These are phyloP conservation scores for Narcine bancroftii DNA, from an alignment of 2,113 vertebrate species.

Conservation along the genomic window DNA sequence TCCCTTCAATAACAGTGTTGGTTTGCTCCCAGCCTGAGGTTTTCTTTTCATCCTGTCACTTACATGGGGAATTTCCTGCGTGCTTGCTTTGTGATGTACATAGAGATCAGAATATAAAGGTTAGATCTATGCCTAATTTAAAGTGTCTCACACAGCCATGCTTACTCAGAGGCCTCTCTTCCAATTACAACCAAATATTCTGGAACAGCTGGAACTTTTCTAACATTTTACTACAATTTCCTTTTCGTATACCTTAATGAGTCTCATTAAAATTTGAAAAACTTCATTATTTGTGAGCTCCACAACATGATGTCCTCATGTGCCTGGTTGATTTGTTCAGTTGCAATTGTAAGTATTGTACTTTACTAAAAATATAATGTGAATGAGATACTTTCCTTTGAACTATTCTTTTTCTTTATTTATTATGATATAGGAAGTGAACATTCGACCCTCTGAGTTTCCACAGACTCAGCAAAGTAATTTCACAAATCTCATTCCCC, in stretches of 20 bases:
- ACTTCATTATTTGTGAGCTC: background rate
- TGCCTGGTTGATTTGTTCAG: background rate
- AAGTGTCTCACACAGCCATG: too few relatives aligned
- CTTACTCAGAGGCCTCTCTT: background rate
- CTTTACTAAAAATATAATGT: background rate
- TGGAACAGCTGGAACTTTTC: background rate
- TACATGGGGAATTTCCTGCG: background rate
- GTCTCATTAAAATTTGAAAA: conserved; percentile 1
- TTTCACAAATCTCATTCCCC: too few relatives aligned
- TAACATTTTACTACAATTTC: background rate
- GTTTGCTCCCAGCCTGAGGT: background rate
- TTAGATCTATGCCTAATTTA: background rate
- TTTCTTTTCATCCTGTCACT: background rate
- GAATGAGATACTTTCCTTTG: background rate
- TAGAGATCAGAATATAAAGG: background rate
- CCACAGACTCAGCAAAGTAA: too few relatives aligned
- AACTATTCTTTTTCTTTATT: background rate
- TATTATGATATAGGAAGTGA: too few relatives aligned
- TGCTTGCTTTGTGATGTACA: background rate
- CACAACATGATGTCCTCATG: background rate
- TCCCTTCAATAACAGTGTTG: background rate
- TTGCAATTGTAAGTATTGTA: background rate
- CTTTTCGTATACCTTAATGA: background rate
- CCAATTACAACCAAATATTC: background rate
- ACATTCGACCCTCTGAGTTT: too few relatives aligned